These are phyloP conservation scores for Monoplex corrugatus DNA, from an alignment of 2,888 invertebrate genomes.

Conservation along the genomic window DNA sequence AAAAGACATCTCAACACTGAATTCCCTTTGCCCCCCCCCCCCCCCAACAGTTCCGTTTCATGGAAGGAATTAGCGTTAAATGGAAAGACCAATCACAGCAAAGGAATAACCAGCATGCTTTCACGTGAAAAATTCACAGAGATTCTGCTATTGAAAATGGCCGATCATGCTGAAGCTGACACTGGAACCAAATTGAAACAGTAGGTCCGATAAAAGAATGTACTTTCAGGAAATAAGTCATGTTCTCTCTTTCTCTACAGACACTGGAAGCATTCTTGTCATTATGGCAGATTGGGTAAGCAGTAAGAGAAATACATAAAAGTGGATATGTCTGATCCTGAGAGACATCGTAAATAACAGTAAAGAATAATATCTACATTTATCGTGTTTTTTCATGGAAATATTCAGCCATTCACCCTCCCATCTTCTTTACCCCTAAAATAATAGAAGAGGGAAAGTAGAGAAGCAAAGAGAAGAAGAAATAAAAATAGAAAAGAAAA, in stretches of 20 bases:
- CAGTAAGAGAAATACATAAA: no score
- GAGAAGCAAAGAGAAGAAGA: no score
- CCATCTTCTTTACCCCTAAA: no score
- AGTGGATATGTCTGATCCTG: no score
- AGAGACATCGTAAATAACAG: no score
- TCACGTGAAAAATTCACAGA: background rate
- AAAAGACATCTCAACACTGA: conserved; percentile 1
- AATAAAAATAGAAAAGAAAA: no score
- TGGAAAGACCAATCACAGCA: conserved; percentile 32
- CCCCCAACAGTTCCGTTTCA: conserved; percentile 7
- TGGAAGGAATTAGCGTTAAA: conserved; percentile 22
- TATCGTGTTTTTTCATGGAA: no score
- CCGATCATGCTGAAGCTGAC: background rate
- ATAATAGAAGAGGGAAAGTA: no score
- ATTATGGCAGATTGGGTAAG: no score
- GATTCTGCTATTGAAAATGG: background rate
- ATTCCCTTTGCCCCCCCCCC: background rate
- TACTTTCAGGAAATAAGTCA: background rate
- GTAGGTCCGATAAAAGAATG: background rate
- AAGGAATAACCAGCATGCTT: conserved; percentile 3
- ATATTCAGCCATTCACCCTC: no score
- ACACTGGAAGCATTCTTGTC: no score
- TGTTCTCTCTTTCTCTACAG: background rate
- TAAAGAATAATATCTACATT: no score
- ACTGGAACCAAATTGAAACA: conserved; percentile 2